These are phyloP conservation scores for Sanderia malayensis DNA, from an alignment of 30 jellyfish, hydroid and myxozoan species.

Conservation along the genomic window DNA sequence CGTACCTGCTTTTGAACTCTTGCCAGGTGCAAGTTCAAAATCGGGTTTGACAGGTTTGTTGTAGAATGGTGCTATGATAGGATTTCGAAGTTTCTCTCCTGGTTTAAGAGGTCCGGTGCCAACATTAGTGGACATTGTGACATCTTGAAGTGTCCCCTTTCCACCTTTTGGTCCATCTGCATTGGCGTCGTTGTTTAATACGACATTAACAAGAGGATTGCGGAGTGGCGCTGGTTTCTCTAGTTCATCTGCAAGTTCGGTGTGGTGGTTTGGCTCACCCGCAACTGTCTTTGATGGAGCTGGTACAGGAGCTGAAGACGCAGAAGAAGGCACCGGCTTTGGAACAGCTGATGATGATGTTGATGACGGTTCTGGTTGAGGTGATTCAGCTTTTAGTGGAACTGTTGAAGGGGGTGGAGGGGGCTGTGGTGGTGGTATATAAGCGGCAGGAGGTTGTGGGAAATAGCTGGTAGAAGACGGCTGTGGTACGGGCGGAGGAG, in stretches of 20 bases:
- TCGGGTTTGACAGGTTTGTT: conserved; percentile 63
- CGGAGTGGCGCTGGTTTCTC: conserved; percentile 80
- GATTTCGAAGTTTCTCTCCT: conserved; percentile 50
- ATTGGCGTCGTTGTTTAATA: conserved; percentile 68
- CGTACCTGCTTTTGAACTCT: conserved; percentile 64
- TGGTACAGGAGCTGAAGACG: conserved; percentile 23
- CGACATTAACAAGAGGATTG: conserved; percentile 63
- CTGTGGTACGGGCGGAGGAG: conserved; percentile 57
- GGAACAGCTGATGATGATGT: conserved; percentile 13
- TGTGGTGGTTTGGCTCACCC: conserved; percentile 44
- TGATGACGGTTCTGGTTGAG: conserved; percentile 1
- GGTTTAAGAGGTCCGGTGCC: conserved; percentile 63
- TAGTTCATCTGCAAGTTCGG: conserved; percentile 41
- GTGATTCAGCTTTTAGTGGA: too few species aligned
- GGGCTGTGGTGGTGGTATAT: conserved; percentile 63
- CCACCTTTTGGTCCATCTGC: conserved; percentile 70
- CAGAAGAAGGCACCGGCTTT: conserved; percentile 23
- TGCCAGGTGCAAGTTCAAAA: conserved; percentile 54
- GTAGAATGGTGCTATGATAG: conserved; percentile 64
- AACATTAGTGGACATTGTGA: conserved; percentile 66
- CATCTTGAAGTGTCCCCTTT: conserved; percentile 54
- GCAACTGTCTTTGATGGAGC: conserved; percentile 36
- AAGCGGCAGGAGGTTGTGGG: conserved; percentile 59
- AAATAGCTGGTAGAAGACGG: conserved; percentile 52
- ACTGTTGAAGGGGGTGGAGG: conserved; percentile 41